phyloP scores from a whole-genome alignment of 2,888 invertebrate genomes.

The Stenoptilia bipunctidactyla region DNA sequence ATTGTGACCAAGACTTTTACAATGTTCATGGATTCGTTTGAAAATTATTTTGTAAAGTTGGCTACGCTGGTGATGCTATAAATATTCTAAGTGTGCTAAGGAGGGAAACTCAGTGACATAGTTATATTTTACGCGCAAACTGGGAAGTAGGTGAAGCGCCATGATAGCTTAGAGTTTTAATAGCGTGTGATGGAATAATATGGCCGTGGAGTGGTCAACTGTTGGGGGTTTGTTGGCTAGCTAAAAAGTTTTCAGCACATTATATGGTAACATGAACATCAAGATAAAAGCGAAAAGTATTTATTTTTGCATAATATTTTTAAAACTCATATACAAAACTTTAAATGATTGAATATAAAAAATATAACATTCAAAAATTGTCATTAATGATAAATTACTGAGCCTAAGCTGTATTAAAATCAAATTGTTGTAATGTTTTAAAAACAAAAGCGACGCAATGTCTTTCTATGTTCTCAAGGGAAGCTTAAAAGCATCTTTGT shows the following conservation, averaged over 20 bases:
- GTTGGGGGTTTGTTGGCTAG: neutral
- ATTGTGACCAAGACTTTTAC: too few relatives aligned
- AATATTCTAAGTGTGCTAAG: neutral
- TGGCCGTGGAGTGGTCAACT: neutral
- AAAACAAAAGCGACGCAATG: neutral
- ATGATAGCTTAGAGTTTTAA: slow-evolving; percentile 19
- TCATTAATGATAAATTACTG: neutral
- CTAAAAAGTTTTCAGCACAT: neutral
- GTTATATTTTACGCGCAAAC: slow-evolving; percentile 6
- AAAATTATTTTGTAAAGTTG: neutral
- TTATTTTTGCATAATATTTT: too few relatives aligned
- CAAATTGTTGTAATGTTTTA: too few relatives aligned
- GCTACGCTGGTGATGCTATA: neutral
- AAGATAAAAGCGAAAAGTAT: too few relatives aligned
- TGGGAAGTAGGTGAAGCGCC: slow-evolving; percentile 10
- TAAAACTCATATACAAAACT: neutral
- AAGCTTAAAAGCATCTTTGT: slow-evolving; percentile 68
- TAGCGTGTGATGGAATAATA: slow-evolving; percentile 13
- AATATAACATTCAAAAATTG: neutral
- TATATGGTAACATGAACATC: too few relatives aligned
- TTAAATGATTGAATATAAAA: neutral
- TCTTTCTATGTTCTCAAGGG: slow-evolving; percentile 11
- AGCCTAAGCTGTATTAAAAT: too few relatives aligned
- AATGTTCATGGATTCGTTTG: too few relatives aligned
- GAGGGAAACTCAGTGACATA: slow-evolving; percentile 7